Evolutionary conservation across 2,113 vertebrate genomes (phyloP), one percentile per base, ranked within the genome.

Genomic region (Lasiurus cinereus): DNA sequence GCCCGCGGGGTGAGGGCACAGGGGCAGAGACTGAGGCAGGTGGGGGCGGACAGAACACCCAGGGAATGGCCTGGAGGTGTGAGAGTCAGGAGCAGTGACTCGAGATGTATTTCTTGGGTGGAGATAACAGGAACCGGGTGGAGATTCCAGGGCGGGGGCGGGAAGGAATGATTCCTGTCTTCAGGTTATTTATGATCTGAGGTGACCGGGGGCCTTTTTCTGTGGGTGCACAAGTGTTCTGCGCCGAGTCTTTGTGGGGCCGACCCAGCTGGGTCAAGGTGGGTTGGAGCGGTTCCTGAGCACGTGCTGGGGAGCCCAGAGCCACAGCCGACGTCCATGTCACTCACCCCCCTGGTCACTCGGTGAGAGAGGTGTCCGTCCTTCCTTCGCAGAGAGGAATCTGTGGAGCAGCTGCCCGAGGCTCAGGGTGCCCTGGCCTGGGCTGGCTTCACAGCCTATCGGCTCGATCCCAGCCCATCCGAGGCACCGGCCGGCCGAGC

Each of bases 261-360:
- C 31, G 2, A 39, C 15, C 11, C 12, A 70, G 10, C 9, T 39
- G 39, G 27, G 36, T 5, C 13, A 27, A 62, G 43, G 80, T 24
- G 1, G 9, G 31, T 21, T 0, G 0, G 52, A 36, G 6, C 3
- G 59, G 46, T 50, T 67, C 50, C 56, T n/a, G 3, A 78, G 6
- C 16, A 15, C 1, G 0, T 9, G 0, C 0, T 13, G 3, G 67
- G 64, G 43, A 27, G 9, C 16, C 46, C 29, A 8, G 31, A 56
- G 54, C 72, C 64, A 4, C 50, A 19, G 39, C 11, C 2, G 0
- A 9, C 5, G 54, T 36, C 78, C 78, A 6, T 11, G 33, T 33
- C 33, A 6, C 54, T 33, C 15, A 14, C 21, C 54, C 54, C 29
- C 33, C 54, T 43, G 54, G 18, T 77, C 31, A 39, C 73, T 36